Base-by-base conservation (phyloP, 2,888 invertebrate species). In the Ennomos erosarius region DNA sequence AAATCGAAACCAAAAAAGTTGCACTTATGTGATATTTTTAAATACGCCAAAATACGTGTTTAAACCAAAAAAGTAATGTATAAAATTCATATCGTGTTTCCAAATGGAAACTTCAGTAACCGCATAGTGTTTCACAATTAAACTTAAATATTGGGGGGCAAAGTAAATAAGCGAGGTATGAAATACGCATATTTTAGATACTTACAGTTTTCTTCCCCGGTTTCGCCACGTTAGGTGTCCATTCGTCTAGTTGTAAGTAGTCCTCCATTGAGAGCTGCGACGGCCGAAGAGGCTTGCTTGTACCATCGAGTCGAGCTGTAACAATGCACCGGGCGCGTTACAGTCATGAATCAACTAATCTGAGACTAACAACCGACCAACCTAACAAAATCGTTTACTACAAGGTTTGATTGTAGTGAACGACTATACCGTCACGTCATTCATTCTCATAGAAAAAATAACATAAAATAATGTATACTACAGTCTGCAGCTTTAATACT, bases 241-340 rank as follows among this genome's bases (percentile, higher is more conserved):
- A 98, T 75, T 97, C 97, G 86, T 97, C 96, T 92, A 81, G 94
- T 88, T 98, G 97, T 65, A 99, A 94, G 94, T 97, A 99, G 86
- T 98, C 98, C 82, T 98, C 97, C 95, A 99, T 96, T 59, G 98
- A 96, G 76, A 95, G 93, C 59, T 94, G 93, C 59, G 94, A 93
- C 62, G 96, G 93, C 62, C 95, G 94, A 62, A 95, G 93, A 50
- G 96, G 95, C 82, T 95, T 96, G 82, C 93, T 96, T 71, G 97
- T 95, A 64, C 99, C 99, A 93, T 99, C 99, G 87, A 99, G 94
- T 64, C 98, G 97, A 76, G 98, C 99, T 98, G 93, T 26, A 94
- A 94, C 90, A 88, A 84, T 67, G 59, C 73, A 82, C 76, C 69
- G 16, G 35, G n/a, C 58, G 62, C 62, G 67, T 76, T 59, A 75